Percentiles rank a stretch among this genome's conserved stretches.
phyloP scores from a whole-genome alignment of 1,140 invertebrate species.

The Rhyzopertha dominica region DNA sequence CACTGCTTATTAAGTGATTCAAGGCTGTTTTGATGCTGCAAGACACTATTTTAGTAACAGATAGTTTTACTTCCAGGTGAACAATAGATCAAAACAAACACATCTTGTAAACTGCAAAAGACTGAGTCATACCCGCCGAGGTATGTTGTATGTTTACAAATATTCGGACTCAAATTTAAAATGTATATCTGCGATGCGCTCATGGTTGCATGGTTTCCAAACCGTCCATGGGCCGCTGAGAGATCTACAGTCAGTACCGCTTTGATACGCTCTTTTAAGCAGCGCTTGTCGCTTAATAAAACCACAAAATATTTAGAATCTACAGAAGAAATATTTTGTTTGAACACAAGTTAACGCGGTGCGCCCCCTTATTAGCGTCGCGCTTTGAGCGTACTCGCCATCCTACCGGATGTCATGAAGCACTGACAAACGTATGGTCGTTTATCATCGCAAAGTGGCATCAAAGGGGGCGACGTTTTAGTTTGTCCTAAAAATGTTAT shows the following conservation, averaged over 20 bases:
- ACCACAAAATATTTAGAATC: slow-evolving; percentile 27
- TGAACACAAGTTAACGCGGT: slow-evolving; percentile 15
- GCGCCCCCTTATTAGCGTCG: slow-evolving; percentile 20
- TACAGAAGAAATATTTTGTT: slow-evolving; percentile 26
- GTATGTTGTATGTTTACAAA: no score
- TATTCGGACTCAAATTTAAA: no score
- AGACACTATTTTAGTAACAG: no score
- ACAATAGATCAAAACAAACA: no score
- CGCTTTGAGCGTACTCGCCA: slow-evolving; percentile 7
- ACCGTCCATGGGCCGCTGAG: no score
- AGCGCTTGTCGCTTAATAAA: slow-evolving; percentile 28
- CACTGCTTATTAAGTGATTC: no score
- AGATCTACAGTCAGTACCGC: slow-evolving; percentile 7
- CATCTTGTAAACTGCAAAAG: no score
- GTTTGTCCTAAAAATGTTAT: slow-evolving; percentile 34
- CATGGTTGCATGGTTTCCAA: no score
- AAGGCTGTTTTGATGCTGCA: no score
- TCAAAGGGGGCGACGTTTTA: slow-evolving; percentile 32
- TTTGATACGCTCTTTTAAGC: slow-evolving; percentile 30
- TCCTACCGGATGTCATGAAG: slow-evolving; percentile 30
- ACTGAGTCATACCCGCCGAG: no score
- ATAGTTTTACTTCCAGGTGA: no score
- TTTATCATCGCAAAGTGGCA: slow-evolving; percentile 36
- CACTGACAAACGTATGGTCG: slow-evolving; percentile 33
- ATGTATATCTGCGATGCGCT: no score